Evolutionary conservation across 2,888 invertebrate species (phyloP), one percentile per base, ranked within the genome.

Genomic region (Polylopha cassiicola): DNA sequence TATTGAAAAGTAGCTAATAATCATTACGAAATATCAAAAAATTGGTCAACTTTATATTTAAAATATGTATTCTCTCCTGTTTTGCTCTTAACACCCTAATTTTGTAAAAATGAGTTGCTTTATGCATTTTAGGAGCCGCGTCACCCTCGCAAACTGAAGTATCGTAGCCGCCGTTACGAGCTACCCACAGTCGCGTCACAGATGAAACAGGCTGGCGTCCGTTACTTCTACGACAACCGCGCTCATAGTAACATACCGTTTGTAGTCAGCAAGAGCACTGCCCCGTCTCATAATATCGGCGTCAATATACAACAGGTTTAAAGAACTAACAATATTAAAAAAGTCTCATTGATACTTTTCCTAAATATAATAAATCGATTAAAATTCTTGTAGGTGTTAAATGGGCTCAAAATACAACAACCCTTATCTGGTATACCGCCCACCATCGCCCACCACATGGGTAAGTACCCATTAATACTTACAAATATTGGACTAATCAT

Each of bases 231-330:
- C 44, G 68, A 61, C 8, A 65, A 56, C 41, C 55, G 68, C 4
- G 78, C 81, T 52, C 76, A 82, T 37, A 69, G 77, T 11, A 85
- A 87, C 46, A 89, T 91, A 43, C 90, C 90, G 0, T 90, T 90
- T 58, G 84, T 90, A 1, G 87, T 87, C 27, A 87, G 87, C 46
- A 89, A 87, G 52, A 90, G 89, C 21, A 85, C 87, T 0, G 79
- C 87, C 3, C 90, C 87, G 1, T 90, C 90, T 50, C 87, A 90
- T 58, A 90, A 90, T 53, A 82, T 90, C 21, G 89, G 89, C 18
- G 80, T 89, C 7, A 90, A 90, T 51, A 86, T 90, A 45, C 90
- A 90, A 53, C 89, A 90, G 79, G 89, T 84, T n/a, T n/a, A n/a
- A 10, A n/a, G n/a, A n/a, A n/a, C n/a, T n/a, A n/a, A 18, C 4